phyloP scores from a whole-genome alignment of 2,113 vertebrate species.

The Brachypteracias leptosomus region DNA sequence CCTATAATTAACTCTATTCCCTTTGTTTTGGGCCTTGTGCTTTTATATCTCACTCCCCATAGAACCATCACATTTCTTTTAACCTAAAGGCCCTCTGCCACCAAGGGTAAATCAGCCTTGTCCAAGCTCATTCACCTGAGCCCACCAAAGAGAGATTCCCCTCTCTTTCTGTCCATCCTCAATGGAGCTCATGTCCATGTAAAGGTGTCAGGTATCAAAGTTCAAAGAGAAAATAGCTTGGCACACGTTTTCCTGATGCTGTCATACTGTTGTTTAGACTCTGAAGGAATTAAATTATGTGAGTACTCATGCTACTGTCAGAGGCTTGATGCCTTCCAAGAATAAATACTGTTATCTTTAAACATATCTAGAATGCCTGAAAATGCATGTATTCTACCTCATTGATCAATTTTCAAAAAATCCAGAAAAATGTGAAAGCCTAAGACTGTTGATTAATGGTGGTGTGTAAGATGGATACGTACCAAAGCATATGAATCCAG shows the following conservation, averaged over 20 bases:
- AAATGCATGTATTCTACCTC: background rate
- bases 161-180: slow-evolving; percentile 42
- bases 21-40: slow-evolving; percentile 15
- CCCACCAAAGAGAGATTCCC: slow-evolving; percentile 15
- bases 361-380: background rate
- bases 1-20: slow-evolving; percentile 8
- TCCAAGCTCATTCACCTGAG: slow-evolving; percentile 50
- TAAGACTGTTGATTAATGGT: background rate
- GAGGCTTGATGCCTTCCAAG: background rate
- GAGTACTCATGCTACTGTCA: slow-evolving; percentile 15
- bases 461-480: background rate
- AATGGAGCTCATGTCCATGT: slow-evolving; percentile 50
- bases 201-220: slow-evolving; percentile 45
- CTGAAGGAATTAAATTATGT: slow-evolving; percentile 52
- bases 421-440: background rate
- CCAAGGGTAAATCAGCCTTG: slow-evolving; percentile 46
- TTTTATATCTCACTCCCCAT: background rate
- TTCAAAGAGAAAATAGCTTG: slow-evolving; percentile 60
- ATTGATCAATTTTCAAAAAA: background rate
- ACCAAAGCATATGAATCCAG: background rate
- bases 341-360: background rate
- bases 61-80: slow-evolving; percentile 58
- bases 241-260: slow-evolving; percentile 32
- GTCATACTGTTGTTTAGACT: slow-evolving; percentile 38
- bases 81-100: slow-evolving; percentile 38